Conservation (phyloP, 2,113 vertebrate species). For the Formicarius rufipectus region DNA sequence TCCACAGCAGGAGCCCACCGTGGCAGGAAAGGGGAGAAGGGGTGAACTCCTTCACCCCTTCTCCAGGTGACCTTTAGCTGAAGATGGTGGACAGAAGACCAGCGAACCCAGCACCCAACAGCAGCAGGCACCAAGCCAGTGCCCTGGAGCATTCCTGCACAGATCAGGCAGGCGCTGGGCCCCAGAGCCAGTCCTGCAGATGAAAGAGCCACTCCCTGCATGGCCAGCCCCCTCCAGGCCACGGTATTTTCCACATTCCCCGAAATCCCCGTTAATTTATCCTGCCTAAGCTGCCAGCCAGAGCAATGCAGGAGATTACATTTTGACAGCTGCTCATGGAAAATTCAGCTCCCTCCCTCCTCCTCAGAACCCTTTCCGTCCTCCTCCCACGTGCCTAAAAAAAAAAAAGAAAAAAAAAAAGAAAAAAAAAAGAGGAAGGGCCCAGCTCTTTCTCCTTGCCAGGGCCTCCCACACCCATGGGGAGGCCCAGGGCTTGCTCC, state of each 20-base stretch:
- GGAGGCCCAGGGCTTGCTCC: neutral
- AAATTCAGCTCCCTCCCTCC: conserved; percentile 53
- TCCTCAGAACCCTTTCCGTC: neutral
- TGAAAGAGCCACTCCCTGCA: neutral
- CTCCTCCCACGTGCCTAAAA: conserved; percentile 20
- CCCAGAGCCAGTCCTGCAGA: fast-evolving
- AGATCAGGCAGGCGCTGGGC: neutral
- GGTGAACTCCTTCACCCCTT: neutral
- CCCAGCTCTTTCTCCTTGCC: neutral
- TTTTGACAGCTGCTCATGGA: conserved; percentile 64
- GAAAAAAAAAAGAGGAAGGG: neutral
- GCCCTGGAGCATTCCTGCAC: neutral
- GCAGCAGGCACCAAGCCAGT: fast-evolving
- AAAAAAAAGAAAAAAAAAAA: neutral
- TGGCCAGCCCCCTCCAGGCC: neutral
- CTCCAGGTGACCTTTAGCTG: neutral
- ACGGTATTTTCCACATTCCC: conserved; percentile 43
- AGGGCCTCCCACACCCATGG: neutral
- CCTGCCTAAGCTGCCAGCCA: conserved; percentile 33
- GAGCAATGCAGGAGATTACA: conserved; percentile 27
- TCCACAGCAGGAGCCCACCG: fast-evolving
- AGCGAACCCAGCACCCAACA: fast-evolving
- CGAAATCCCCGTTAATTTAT: conserved; percentile 50
- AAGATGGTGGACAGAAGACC: neutral
- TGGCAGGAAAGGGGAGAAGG: neutral